Conservation (phyloP, 37 sponge, comb jelly and placozoan species). For the Eunapius fragilis region DNA sequence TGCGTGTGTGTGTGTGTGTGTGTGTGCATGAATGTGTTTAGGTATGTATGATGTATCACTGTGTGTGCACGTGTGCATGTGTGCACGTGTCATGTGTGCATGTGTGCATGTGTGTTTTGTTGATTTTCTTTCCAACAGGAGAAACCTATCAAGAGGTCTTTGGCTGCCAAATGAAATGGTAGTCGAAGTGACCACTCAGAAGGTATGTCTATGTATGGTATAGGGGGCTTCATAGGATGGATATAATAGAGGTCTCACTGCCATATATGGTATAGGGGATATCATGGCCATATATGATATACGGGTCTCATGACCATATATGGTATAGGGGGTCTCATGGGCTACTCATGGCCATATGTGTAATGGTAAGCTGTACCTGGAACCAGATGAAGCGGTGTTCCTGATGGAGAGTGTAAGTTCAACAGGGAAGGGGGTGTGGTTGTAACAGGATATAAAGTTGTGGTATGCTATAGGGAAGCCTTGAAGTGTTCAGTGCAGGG, state of each 20-base stretch:
- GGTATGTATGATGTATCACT: no score
- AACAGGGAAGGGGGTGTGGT: not conserved
- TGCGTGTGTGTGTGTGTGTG: no score
- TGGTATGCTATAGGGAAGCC: not conserved
- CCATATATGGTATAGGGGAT: constrained; percentile 40
- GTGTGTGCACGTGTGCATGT: no score
- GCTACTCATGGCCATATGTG: constrained; percentile 53
- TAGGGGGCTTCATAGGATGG: not conserved
- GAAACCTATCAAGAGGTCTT: not conserved
- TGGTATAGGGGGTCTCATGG: constrained; percentile 64
- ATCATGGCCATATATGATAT: not conserved
- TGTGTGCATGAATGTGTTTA: no score
- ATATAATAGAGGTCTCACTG: no score
- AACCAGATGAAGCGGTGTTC: constrained; percentile 70
- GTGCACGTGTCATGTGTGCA: no score
- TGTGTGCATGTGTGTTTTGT: no score
- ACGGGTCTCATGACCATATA: not conserved
- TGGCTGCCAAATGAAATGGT: not conserved
- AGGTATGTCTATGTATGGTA: not conserved
- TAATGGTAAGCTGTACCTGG: constrained; percentile 14
- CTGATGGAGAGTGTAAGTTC: constrained; percentile 61
- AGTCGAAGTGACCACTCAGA: constrained; percentile 14
- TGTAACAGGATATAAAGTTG: not conserved
- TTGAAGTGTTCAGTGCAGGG: constrained; percentile 5
- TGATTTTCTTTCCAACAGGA: not conserved